phyloP scores from a whole-genome alignment of 2,797 vertebrate genomes.

The Urocyon cinereoargenteus region DNA sequence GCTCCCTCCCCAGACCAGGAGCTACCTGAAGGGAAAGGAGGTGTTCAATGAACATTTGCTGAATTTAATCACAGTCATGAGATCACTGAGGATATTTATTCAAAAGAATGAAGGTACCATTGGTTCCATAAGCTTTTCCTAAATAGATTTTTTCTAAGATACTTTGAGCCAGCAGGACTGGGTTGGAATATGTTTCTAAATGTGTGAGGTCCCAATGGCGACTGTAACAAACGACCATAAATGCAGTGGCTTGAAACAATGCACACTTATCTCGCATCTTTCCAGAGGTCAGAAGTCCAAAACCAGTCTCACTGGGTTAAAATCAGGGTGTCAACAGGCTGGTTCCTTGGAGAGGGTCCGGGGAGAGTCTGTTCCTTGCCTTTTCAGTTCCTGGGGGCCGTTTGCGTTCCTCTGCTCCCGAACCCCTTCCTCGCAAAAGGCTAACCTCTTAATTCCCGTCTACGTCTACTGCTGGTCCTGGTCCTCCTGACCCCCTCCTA shows the following conservation, averaged over 20 bases:
- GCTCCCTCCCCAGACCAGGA: not conserved
- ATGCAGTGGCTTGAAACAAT: rapidly evolving
- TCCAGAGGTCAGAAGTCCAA: not conserved
- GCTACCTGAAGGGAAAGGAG: too few relatives aligned
- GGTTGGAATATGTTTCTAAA: not conserved
- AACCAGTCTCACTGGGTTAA: not conserved
- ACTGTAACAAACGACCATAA: rapidly evolving
- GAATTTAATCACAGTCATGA: not conserved
- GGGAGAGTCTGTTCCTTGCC: not conserved
- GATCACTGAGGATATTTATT: not conserved
- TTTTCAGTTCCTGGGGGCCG: rapidly evolving
- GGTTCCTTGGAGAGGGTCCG: too few relatives aligned
- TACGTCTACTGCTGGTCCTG: too few relatives aligned
- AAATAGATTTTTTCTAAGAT: not conserved
- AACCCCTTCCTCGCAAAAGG: not conserved
- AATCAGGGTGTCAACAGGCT: rapidly evolving
- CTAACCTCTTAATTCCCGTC: rapidly evolving
- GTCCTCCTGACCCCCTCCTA: not conserved
- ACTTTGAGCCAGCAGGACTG: not conserved
- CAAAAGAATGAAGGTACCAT: not conserved
- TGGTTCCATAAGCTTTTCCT: not conserved
- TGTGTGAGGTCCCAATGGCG: not conserved
- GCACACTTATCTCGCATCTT: not conserved
- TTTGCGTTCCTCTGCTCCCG: not conserved
- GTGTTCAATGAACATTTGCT: not conserved